Percentiles rank a stretch among this genome's conserved stretches.
These are phyloP conservation scores for Nestor notabilis DNA, from an alignment of 2,113 vertebrate species.

Conservation along the genomic window DNA sequence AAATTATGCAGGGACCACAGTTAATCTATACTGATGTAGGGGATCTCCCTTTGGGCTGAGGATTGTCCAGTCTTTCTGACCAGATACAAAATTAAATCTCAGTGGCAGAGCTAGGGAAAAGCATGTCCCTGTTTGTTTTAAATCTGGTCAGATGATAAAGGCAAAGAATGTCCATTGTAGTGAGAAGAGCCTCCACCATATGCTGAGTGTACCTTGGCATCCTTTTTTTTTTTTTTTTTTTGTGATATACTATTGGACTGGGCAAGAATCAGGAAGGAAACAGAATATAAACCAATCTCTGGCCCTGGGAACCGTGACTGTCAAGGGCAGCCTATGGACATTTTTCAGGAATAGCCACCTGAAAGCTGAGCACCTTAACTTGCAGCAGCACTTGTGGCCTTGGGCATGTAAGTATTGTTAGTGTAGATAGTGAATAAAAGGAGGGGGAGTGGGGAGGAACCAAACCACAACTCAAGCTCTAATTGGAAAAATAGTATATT, in stretches of 20 bases:
- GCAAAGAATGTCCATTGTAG: not conserved
- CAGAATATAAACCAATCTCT: not conserved
- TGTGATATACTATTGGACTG: not conserved
- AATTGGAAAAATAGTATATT: not conserved
- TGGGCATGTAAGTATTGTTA: not conserved
- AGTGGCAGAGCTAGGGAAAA: not conserved
- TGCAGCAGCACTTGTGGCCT: not conserved
- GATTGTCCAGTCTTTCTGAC: not conserved
- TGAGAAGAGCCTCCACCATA: too few relatives aligned
- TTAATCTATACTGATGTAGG: not conserved
- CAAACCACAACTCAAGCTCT: not conserved
- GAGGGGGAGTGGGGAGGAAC: not conserved
- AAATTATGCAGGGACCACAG: not conserved
- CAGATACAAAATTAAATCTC: too few relatives aligned
- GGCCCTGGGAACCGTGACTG: not conserved
- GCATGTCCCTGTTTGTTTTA: not conserved
- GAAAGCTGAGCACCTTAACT: not conserved
- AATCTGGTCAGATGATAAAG: not conserved
- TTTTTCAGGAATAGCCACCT: not conserved
- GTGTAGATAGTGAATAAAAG: not conserved
- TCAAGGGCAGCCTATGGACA: not conserved
- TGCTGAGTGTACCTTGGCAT: not conserved
- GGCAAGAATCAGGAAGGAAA: not conserved
- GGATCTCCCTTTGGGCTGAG: not conserved
- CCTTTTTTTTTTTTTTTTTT: not conserved